Evolutionary conservation across 2,113 vertebrate species (phyloP).

Genomic region (Ranitomeya imitator): DNA sequence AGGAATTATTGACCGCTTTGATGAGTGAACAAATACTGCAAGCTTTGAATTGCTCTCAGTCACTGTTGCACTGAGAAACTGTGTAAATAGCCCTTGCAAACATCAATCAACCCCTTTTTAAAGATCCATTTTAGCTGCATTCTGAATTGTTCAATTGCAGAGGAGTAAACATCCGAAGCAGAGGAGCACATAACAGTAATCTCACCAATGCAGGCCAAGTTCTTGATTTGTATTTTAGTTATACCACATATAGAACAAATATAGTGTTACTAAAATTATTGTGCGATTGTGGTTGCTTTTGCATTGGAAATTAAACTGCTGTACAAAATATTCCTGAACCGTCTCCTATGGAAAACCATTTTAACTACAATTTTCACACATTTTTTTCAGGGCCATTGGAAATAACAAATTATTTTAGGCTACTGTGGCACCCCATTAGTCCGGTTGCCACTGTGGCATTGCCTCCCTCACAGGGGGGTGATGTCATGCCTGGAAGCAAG

Average conservation of each 20-base stretch:
- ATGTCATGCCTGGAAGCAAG: too few relatives aligned
- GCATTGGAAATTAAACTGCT: too few relatives aligned
- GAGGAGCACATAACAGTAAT: not conserved
- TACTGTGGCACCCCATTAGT: too few relatives aligned
- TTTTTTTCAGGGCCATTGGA: too few relatives aligned
- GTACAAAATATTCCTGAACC: too few relatives aligned
- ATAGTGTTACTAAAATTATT: not conserved
- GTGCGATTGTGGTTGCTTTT: not conserved
- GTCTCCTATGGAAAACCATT: too few relatives aligned
- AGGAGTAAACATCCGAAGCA: not conserved
- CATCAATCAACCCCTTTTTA: slow-evolving; percentile 12
- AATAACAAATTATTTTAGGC: too few relatives aligned
- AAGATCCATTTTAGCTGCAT: not conserved
- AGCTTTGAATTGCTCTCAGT: not conserved
- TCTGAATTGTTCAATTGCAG: not conserved
- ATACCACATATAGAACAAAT: not conserved
- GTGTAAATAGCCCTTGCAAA: not conserved
- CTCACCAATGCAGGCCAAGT: not conserved
- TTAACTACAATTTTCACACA: too few relatives aligned
- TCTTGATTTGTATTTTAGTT: not conserved
- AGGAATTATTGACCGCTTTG: not conserved
- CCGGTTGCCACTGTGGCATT: too few relatives aligned
- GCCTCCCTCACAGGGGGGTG: too few relatives aligned
- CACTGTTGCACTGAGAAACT: not conserved
- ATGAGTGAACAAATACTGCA: not conserved